These are phyloP conservation scores for Andrena camellia DNA, from an alignment of 2,888 invertebrate genomes.

Conservation along the genomic window DNA sequence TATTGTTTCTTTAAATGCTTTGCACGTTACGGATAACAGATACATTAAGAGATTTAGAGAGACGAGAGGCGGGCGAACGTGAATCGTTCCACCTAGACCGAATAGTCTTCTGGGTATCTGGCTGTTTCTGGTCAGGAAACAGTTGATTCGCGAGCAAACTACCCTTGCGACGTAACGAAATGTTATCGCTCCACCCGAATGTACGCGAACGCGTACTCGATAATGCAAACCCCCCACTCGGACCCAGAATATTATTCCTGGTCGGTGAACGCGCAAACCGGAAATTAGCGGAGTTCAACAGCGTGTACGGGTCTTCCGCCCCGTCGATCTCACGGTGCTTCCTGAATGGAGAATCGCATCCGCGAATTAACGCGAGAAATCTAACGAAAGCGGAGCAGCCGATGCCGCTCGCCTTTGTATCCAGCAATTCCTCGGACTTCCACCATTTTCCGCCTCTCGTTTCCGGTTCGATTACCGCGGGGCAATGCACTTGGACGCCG, in stretches of 20 bases:
- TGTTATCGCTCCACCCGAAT: background rate
- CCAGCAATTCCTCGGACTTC: slow-evolving; percentile 41
- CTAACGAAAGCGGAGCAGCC: no score
- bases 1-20: slow-evolving; percentile 40
- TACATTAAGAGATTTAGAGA: slow-evolving; percentile 60
- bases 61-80: slow-evolving; percentile 60
- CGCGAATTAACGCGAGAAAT: background rate
- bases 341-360: background rate
- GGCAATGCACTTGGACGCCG: slow-evolving; percentile 40
- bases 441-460: slow-evolving; percentile 42
- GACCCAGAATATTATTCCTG: slow-evolving; percentile 14
- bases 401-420: background rate
- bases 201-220: background rate
- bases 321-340: background rate
- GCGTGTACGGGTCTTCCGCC: background rate
- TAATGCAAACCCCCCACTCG: background rate
- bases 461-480: slow-evolving; percentile 38
- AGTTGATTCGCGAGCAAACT: background rate
- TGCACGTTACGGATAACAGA: slow-evolving; percentile 56
- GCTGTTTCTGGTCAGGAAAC: background rate
- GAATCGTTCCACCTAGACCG: slow-evolving; percentile 18
- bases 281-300: slow-evolving; percentile 24
- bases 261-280: slow-evolving; percentile 26
- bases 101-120: background rate
- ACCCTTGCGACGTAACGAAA: background rate